phyloP scores from a whole-genome alignment of 2,113 vertebrate species.

The Albula glossodonta region DNA sequence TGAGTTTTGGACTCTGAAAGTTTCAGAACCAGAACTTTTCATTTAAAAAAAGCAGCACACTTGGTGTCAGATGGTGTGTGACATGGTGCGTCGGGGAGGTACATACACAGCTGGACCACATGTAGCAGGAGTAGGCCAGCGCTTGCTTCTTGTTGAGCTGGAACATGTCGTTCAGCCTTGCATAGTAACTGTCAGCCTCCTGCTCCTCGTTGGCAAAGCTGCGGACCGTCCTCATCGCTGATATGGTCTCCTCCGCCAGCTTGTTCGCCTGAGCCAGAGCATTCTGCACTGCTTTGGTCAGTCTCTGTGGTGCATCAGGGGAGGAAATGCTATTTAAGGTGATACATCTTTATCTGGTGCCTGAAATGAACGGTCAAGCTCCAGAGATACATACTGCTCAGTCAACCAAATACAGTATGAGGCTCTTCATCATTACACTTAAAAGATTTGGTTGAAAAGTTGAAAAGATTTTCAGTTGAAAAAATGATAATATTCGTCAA shows the following conservation, averaged over 20 bases:
- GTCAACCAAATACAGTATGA: too few relatives aligned
- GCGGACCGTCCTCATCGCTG: conserved; percentile 89
- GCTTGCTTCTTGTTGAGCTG: conserved; percentile 87
- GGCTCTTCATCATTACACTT: too few relatives aligned
- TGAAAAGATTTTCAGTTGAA: too few relatives aligned
- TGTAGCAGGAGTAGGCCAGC: conserved; percentile 84
- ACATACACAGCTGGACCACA: conserved; percentile 89
- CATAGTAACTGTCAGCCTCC: conserved; percentile 78
- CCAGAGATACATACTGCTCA: too few relatives aligned
- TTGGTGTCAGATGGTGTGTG: background rate
- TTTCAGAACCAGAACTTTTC: background rate
- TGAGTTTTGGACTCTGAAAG: too few relatives aligned
- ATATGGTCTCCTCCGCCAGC: conserved; percentile 91
- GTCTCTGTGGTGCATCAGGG: conserved; percentile 64
- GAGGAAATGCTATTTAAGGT: background rate
- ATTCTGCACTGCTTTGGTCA: conserved; percentile 88
- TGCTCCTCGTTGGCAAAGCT: conserved; percentile 88
- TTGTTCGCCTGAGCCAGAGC: conserved; percentile 89
- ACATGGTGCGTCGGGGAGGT: background rate
- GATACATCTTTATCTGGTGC: background rate
- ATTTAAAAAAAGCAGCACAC: background rate
- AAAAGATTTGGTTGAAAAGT: too few relatives aligned
- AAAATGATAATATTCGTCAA: too few relatives aligned
- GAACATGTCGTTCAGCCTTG: conserved; percentile 83
- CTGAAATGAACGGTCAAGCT: background rate